A percentile compares a stretch with the other conserved stretches of the same genome.
phyloP scores from a whole-genome alignment of 2,888 invertebrate species.

The Clitarchus hookeri region DNA sequence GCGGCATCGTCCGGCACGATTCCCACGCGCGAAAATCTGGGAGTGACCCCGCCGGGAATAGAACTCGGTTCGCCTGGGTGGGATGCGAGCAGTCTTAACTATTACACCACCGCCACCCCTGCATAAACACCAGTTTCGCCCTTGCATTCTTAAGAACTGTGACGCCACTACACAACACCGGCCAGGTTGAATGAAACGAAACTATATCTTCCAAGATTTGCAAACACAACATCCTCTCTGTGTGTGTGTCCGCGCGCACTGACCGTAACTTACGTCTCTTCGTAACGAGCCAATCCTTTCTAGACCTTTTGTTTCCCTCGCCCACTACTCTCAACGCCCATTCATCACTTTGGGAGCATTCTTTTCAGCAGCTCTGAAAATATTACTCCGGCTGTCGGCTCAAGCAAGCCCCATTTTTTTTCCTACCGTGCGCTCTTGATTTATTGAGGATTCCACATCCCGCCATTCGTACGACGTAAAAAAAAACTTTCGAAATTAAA shows the following conservation, averaged over 20 bases:
- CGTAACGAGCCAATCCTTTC: not conserved
- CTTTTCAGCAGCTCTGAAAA: not conserved
- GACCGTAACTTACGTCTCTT: not conserved
- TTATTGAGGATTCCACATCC: not conserved
- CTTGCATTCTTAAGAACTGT: too few species aligned
- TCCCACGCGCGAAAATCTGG: too few species aligned
- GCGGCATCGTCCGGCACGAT: too few species aligned
- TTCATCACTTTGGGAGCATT: not conserved
- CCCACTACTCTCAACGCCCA: not conserved
- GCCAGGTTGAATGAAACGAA: too few species aligned
- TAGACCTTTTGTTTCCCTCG: not conserved
- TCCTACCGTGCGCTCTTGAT: not conserved
- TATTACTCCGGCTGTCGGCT: constrained; percentile 3
- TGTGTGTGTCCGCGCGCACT: not conserved
- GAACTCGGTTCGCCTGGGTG: too few species aligned
- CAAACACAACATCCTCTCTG: not conserved
- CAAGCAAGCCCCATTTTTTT: not conserved
- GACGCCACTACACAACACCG: too few species aligned
- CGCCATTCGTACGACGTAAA: not conserved
- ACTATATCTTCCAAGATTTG: not conserved
- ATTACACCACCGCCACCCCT: too few species aligned
- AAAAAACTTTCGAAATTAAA: not conserved
- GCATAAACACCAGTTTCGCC: too few species aligned
- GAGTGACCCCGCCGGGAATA: too few species aligned
- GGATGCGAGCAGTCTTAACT: too few species aligned